Base-by-base conservation (phyloP, 2,113 vertebrate species). In the Elachura formosa region DNA sequence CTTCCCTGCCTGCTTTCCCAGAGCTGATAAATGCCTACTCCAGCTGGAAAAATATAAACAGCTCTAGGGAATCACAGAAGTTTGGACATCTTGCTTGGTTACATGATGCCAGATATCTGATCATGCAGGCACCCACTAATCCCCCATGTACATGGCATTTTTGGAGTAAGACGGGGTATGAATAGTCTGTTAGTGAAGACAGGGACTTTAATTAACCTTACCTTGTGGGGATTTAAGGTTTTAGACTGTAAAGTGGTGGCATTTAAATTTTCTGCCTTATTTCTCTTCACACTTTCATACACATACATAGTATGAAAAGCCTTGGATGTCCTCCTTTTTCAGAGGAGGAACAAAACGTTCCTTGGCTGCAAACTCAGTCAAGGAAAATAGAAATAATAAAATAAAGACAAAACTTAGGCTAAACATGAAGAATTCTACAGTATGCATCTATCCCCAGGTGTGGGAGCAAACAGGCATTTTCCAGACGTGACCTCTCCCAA, bases 31-130 rank as follows among this genome's bases (percentile, higher is more conserved):
- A 74, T 84, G 72, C 78, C 69, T 79, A 1, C 45, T 79, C 89
- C 92, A 95, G 85, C 92, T 96, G 96, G 87, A 91, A 97, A 96
- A 96, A 94, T 61, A 95, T 28, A 83, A 96, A 96, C 72, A 93
- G 63, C 78, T 92, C 46, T 58, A 83, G 23, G 58, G 80, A 73
- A 46, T 91, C 83, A 64, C 58, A 33, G 75, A 38, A 48, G 41
- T 58, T 31, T 55, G 83, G 82, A 68, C 48, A 89, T 46, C 78
- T 74, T 71, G 34, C 75, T 77, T 25, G 14, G 82, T 77, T 86
- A 94, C 56, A 77, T 82, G 78, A 89, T 92, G 92, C 91, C 89
- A 87, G 74, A 64, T 61, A 77, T 36, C 90, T 79, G 71, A 58
- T 80, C 85, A 81, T 58, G 74, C 66, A 94, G 85, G 45, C 77